These are phyloP conservation scores for Pelusios castaneus DNA, from an alignment of 2,113 vertebrate species.

Conservation along the genomic window DNA sequence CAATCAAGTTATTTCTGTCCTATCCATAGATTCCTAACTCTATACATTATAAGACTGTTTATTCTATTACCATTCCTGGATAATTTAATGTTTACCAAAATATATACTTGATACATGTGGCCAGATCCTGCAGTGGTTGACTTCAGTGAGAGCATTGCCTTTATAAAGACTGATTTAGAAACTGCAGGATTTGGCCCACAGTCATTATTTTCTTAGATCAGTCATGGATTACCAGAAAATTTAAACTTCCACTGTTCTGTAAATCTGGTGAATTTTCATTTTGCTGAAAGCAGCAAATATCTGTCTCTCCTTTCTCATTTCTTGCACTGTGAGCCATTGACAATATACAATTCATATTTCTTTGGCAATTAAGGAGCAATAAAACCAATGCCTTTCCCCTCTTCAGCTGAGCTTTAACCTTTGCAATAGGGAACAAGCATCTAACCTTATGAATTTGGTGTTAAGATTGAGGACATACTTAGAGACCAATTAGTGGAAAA, in stretches of 20 bases:
- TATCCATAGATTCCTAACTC: not conserved
- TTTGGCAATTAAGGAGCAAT: not conserved
- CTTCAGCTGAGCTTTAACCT: not conserved
- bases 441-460: constrained; percentile 7
- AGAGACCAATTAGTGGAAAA: constrained; percentile 41
- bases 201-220: not conserved
- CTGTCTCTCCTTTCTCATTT: not conserved
- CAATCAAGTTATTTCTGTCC: not conserved
- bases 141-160: not conserved
- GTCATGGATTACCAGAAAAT: not conserved
- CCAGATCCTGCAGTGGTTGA: not conserved
- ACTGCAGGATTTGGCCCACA: not conserved
- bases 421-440: not conserved
- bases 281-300: not conserved
- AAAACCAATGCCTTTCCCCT: not conserved
- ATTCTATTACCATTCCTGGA: not conserved
- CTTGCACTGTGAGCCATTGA: not conserved
- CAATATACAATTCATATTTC: not conserved
- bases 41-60: not conserved
- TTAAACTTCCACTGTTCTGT: not conserved
- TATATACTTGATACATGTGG: not conserved
- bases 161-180: not conserved
- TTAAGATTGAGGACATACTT: constrained; percentile 14
- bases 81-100: not conserved
- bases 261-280: not conserved